These are phyloP conservation scores for Balanococcus diminutus DNA, from an alignment of 2,888 invertebrate genomes.

Conservation along the genomic window DNA sequence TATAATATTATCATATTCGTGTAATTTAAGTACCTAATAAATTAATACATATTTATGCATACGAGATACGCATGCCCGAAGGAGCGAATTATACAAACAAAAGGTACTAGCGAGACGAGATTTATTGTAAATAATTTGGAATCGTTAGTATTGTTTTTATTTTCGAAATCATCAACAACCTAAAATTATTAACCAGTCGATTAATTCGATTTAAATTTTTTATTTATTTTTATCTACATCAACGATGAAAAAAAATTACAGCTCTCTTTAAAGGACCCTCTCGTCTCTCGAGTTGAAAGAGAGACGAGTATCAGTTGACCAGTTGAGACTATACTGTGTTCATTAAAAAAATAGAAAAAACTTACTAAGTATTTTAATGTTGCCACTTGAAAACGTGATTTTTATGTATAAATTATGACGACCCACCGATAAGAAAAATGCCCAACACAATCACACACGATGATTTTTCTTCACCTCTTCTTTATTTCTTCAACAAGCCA, in stretches of 20 bases:
- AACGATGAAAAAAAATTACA: background rate
- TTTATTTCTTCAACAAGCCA: constrained; percentile 18
- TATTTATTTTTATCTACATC: too few relatives aligned
- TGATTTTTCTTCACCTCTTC: background rate
- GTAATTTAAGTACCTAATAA: background rate
- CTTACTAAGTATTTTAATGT: background rate
- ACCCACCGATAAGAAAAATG: background rate
- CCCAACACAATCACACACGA: background rate
- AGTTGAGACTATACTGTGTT: constrained; percentile 33
- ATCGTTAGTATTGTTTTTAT: background rate
- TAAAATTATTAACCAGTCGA: background rate
- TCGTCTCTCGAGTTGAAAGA: background rate
- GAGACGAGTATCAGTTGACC: background rate
- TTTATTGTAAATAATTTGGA: background rate
- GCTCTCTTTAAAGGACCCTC: background rate
- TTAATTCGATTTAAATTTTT: too few relatives aligned
- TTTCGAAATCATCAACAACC: background rate
- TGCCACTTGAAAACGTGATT: constrained; percentile 24
- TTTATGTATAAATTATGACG: background rate
- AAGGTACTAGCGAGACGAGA: background rate
- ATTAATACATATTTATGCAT: background rate
- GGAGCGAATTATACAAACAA: background rate
- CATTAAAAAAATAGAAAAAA: background rate
- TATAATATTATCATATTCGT: background rate
- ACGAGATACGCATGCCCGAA: background rate